phyloP scores from a whole-genome alignment of 2,888 invertebrate species.

The Acleris literana region DNA sequence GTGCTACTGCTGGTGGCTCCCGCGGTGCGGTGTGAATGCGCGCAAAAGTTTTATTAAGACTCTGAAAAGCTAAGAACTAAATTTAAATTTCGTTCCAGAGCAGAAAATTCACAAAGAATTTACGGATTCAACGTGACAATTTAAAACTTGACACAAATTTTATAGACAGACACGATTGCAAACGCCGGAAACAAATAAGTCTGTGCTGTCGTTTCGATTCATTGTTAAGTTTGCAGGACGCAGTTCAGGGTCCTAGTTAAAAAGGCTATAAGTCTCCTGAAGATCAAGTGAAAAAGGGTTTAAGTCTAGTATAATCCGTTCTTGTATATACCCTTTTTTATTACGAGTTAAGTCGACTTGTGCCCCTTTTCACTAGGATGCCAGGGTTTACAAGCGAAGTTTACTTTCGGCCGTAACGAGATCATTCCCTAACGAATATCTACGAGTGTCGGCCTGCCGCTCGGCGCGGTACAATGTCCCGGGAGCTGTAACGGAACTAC shows the following conservation, averaged over 20 bases:
- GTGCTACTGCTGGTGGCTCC: slow-evolving; percentile 47
- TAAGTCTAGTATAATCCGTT: no score
- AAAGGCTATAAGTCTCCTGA: no score
- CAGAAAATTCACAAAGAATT: slow-evolving; percentile 33
- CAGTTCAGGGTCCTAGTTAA: no score
- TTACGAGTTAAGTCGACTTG: no score
- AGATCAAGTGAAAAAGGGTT: no score
- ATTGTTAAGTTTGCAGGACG: slow-evolving; percentile 37
- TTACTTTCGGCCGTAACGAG: slow-evolving; percentile 53
- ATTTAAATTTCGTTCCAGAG: slow-evolving; percentile 42
- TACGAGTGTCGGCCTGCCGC: slow-evolving; percentile 52
- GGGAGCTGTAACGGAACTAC: neutral
- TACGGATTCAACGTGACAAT: slow-evolving; percentile 37
- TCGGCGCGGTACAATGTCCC: neutral
- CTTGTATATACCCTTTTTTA: no score
- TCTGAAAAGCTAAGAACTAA: slow-evolving; percentile 47
- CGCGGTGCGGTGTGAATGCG: slow-evolving; percentile 49
- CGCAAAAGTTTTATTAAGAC: slow-evolving; percentile 59
- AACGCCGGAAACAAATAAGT: slow-evolving; percentile 31
- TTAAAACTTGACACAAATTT: slow-evolving; percentile 37
- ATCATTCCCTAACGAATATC: slow-evolving; percentile 61
- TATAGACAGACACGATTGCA: slow-evolving; percentile 27
- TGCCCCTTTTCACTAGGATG: no score
- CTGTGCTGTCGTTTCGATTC: slow-evolving; percentile 27
- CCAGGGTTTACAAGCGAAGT: slow-evolving; percentile 56